Evolutionary conservation across 2,888 invertebrate genomes (phyloP), one percentile per base, ranked within the genome.

Genomic region (Yponomeuta cagnagella): DNA sequence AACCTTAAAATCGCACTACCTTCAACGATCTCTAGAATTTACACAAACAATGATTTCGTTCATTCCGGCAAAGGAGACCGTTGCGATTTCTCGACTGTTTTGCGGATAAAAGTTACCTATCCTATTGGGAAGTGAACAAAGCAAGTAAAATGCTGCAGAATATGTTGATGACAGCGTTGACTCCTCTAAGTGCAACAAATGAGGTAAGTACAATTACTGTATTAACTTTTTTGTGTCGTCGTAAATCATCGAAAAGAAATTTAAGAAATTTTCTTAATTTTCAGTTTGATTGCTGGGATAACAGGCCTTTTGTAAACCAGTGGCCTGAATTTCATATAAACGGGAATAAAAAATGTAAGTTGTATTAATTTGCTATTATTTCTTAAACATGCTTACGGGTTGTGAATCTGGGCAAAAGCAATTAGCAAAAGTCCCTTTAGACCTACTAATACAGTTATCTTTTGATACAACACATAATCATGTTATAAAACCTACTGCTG

Each of bases 261-360:
- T 23, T 23, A 23, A 43, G 1, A 43, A 43, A 15, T 43, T 2
- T 43, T n/a, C 12, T 58, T 58, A 69, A 30, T 48, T 82, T 82
- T 10, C 76, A 89, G 89, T 74, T 77, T 10, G 73, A 74, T 58
- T 72, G 76, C 72, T 88, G 88, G 87, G 82, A 88, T 72, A 89
- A 89, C 73, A 79, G 74, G 31, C 86, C 87, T 2, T 87, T 88
- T 73, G 75, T 75, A 2, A 76, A 77, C 5, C 73, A 75, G 8
- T 87, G 83, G 84, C 83, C 85, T 10, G 81, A 80, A 72, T 70
- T 72, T 15, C 71, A 74, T 58, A 73, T 74, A 2, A 72, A 73
- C n/a, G 79, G 75, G 58, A 15, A 52, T 58, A 79, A 75, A 80
- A 79, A 75, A 80, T 80, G 87, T 88, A 71, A 67, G 77, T 77